A percentile compares a stretch with the other conserved stretches of the same genome.
These are phyloP conservation scores for Eriosoma lanigerum DNA, from an alignment of 1,140 invertebrate genomes.

Conservation along the genomic window DNA sequence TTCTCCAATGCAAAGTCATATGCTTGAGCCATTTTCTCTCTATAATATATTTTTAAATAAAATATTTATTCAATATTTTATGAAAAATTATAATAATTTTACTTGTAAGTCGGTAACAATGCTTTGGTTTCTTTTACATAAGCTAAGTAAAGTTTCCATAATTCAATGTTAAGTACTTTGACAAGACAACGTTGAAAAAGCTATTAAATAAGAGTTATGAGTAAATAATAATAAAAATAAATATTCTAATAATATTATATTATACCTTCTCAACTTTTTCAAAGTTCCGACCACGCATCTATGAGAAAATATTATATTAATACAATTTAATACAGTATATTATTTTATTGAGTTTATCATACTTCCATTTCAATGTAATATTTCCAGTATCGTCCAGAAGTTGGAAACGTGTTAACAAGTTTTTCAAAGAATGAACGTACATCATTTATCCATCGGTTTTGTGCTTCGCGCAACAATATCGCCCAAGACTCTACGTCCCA, in stretches of 20 bases:
- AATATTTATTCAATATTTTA: constrained; percentile 22
- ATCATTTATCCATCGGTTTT: constrained; percentile 87
- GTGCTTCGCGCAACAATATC: constrained; percentile 86
- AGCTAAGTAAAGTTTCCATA: constrained; percentile 96
- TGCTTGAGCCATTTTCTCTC: constrained; percentile 99
- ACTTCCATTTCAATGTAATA: constrained; percentile 99
- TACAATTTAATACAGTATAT: neutral
- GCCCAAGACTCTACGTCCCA: constrained; percentile 98
- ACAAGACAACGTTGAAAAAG: constrained; percentile 97
- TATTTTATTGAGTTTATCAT: constrained; percentile 53
- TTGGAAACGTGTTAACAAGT: constrained; percentile 90
- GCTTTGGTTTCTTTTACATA: constrained; percentile 99
- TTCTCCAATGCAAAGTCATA: constrained; percentile 99
- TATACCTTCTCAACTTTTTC: constrained; percentile 98
- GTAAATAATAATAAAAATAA: constrained; percentile 54
- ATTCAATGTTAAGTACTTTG: constrained; percentile 97
- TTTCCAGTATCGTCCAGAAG: constrained; percentile 97
- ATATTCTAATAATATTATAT: constrained; percentile 56
- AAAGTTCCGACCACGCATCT: constrained; percentile 93
- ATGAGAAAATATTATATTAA: constrained; percentile 53
- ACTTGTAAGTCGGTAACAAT: constrained; percentile 91
- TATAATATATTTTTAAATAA: constrained; percentile 60
- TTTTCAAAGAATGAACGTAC: constrained; percentile 91
- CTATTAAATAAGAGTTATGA: constrained; percentile 63
- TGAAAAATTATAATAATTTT: constrained; percentile 56